Conservation (phyloP, 2,888 invertebrate genomes). For the Agonopterix alstromeriana region DNA sequence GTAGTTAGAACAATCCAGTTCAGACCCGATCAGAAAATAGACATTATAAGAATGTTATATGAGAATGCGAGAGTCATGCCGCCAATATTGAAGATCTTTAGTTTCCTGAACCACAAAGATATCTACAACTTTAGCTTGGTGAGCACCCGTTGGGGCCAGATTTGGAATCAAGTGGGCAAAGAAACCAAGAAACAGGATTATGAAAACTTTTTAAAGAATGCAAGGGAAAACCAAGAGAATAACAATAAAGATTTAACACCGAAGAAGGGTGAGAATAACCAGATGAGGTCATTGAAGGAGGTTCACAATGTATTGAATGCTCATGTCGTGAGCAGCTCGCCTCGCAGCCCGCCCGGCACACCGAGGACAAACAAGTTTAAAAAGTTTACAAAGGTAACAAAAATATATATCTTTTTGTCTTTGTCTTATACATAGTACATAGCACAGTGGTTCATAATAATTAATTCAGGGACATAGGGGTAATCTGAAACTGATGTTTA, state of each 20-base stretch:
- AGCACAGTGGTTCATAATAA: no score
- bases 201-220: slow-evolving; percentile 34
- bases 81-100: slow-evolving; percentile 51
- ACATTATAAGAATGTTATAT: slow-evolving; percentile 54
- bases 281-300: slow-evolving; percentile 41
- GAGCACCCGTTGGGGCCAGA: slow-evolving; percentile 48
- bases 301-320: slow-evolving; percentile 46
- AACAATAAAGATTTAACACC: slow-evolving; percentile 23
- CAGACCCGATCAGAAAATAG: slow-evolving; percentile 56
- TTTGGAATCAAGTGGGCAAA: slow-evolving; percentile 45
- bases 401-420: no score
- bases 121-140: slow-evolving; percentile 56
- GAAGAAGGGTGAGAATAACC: slow-evolving; percentile 23
- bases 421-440: no score
- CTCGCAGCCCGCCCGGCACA: slow-evolving; percentile 47
- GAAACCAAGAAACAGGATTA: slow-evolving; percentile 35
- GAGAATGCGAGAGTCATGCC: slow-evolving; percentile 34
- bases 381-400: slow-evolving; percentile 50
- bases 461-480: no score
- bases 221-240: slow-evolving; percentile 59
- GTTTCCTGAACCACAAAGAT: slow-evolving; percentile 52
- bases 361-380: slow-evolving; percentile 59
- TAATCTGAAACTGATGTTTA: no score
- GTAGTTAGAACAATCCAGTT: slow-evolving; percentile 31
- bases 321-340: slow-evolving; percentile 18